Percentiles rank a stretch among this genome's conserved stretches.
Evolutionary conservation across 2,888 invertebrate species (phyloP).

Genomic region (Coelopa pilipes): DNA sequence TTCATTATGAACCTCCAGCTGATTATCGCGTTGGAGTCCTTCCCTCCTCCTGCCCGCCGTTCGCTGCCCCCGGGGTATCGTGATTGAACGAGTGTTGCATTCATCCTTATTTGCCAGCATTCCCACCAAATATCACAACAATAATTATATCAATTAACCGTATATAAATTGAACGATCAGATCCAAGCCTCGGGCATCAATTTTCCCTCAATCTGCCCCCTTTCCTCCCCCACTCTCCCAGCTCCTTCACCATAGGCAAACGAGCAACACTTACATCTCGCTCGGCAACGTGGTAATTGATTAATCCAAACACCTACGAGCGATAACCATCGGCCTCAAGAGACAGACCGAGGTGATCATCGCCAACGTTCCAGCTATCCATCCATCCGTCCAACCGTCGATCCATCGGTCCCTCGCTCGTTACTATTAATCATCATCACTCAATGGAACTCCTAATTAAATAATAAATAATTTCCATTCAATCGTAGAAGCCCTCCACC

Average conservation of each 20-base stretch:
- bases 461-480: constrained; percentile 47
- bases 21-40: background rate
- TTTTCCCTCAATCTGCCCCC: background rate
- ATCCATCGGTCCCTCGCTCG: background rate
- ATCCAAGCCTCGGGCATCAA: background rate
- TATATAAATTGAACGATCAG: background rate
- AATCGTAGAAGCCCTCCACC: background rate
- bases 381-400: background rate
- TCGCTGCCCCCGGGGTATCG: no score
- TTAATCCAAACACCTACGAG: background rate
- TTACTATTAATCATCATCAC: constrained; percentile 57
- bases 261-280: background rate
- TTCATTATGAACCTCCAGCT: constrained; percentile 2
- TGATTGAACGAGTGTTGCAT: no score
- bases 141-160: constrained; percentile 17
- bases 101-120: background rate
- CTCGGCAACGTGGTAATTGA: constrained; percentile 3
- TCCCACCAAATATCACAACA: background rate
- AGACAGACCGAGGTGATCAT: background rate
- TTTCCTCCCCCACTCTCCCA: background rate
- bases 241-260: background rate
- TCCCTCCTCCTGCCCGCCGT: no score
- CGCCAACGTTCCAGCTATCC: background rate
- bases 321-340: background rate
- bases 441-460: constrained; percentile 59